phyloP scores from a whole-genome alignment of 92 coral and sea anemone genomes.

The Phenganax marumi region DNA sequence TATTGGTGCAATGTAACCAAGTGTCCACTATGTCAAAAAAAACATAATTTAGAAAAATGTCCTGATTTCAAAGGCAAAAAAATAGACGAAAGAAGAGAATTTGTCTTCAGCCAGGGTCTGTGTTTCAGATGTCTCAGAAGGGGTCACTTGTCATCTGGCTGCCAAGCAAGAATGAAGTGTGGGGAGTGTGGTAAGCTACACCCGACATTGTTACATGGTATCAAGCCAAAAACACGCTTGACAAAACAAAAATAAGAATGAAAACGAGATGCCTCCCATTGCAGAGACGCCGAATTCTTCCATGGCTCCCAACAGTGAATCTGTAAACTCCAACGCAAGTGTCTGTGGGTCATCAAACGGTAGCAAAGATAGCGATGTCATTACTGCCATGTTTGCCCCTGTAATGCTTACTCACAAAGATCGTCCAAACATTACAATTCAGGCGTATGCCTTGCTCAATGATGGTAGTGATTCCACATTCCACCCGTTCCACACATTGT shows the following conservation, averaged over 20 bases:
- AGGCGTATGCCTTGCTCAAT: conserved; percentile 13
- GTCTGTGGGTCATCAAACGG: conserved; percentile 45
- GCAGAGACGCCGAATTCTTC: conserved; percentile 34
- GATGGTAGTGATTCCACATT: conserved; percentile 9
- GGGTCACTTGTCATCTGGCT: conserved; percentile 55
- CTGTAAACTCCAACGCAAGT: conserved; percentile 53
- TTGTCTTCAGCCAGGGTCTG: conserved; percentile 45
- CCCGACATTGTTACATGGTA: conserved; percentile 54
- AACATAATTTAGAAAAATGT: conserved; percentile 46
- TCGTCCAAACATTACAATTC: conserved; percentile 1
- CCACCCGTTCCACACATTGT: too few relatives aligned
- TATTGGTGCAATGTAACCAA: neutral
- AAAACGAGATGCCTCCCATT: conserved; percentile 2
- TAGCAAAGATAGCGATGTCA: conserved; percentile 14
- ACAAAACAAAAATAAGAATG: neutral
- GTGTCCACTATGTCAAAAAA: conserved; percentile 27
- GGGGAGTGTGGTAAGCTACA: conserved; percentile 56
- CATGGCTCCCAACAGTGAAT: conserved; percentile 33
- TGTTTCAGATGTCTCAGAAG: conserved; percentile 57
- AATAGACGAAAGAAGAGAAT: conserved; percentile 45
- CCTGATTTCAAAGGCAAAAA: conserved; percentile 47
- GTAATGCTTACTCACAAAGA: conserved; percentile 1
- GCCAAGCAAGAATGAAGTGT: conserved; percentile 44
- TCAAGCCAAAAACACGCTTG: conserved; percentile 26
- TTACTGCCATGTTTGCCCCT: conserved; percentile 3